Evolutionary conservation across 1,140 invertebrate genomes (phyloP), one percentile per base, ranked within the genome.

Genomic region (Diachasmimorpha longicaudata): DNA sequence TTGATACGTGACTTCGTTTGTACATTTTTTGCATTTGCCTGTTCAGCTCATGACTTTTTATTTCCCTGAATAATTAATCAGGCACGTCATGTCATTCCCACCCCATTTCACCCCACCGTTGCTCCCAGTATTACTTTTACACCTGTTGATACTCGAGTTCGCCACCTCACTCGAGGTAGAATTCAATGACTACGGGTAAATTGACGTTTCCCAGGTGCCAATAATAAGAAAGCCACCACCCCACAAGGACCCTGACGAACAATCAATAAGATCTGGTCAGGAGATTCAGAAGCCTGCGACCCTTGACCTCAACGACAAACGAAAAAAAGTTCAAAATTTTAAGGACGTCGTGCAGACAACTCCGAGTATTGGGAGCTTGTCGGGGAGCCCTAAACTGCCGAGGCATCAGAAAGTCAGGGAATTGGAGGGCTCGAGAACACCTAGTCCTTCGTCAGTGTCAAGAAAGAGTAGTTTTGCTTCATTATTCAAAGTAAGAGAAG

Each of bases 401-500:
- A 85, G 85, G 55, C 85, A 89, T 58, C 87, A 85, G 11, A 90
- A 91, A 70, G 86, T 89, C 0, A 87, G 89, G 9, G 86, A 88
- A 37, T 79, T 85, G 1, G 86, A 87, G 83, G 79, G 88, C 81
- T 88, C 88, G 4, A 85, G 87, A 58, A 91, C 90, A 19, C 90
- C 91, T 0, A 92, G 91, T 78, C 91, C 91, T 10, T 91, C 87
- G 14, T 89, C 92, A 0, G 90, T 93, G 0, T 95, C 94, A 0
- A 89, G 95, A 58, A 95, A 95, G 82, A 95, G 93, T 78, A 95
- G 94, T 21, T 95, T 95, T 79, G 92, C 93, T 76, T 95, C 93
- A 0, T 85, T 96, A 6, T 96, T 96, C 80, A 93, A 93, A 83
- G 92, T 92, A 76, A 89, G 87, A 63, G 90, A 52, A 36, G 6